phyloP scores from a whole-genome alignment of 2,888 invertebrate genomes.

The Drosophila anomalata region DNA sequence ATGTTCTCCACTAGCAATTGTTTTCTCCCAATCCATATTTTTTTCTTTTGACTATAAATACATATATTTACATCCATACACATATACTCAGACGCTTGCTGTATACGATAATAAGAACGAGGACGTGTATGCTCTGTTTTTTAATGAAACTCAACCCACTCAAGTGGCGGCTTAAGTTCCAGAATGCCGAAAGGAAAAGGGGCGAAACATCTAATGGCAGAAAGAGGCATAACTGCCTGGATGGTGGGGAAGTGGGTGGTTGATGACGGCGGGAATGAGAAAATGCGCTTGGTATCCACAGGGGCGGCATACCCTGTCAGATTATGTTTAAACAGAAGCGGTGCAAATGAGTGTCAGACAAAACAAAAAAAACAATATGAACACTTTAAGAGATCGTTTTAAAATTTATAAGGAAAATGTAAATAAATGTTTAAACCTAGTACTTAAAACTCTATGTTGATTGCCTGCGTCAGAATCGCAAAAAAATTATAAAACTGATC shows the following conservation, averaged over 20 bases:
- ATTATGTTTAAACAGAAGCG: slow-evolving; percentile 28
- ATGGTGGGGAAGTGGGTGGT: slow-evolving; percentile 3
- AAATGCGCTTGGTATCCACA: slow-evolving; percentile 10
- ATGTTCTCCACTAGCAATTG: slow-evolving; percentile 55
- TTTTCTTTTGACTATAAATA: slow-evolving; percentile 32
- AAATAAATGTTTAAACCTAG: not conserved
- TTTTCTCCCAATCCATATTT: slow-evolving; percentile 41
- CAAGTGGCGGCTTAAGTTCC: slow-evolving; percentile 72
- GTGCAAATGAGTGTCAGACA: slow-evolving; percentile 28
- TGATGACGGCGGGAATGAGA: not conserved
- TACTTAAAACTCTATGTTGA: no score
- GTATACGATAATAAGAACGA: slow-evolving; percentile 6
- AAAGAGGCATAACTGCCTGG: slow-evolving; percentile 2
- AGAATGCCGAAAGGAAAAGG: slow-evolving; percentile 69
- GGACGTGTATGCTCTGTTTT: slow-evolving; percentile 47
- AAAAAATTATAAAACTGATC: no score
- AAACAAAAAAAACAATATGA: slow-evolving; percentile 4
- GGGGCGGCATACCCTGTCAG: slow-evolving; percentile 33
- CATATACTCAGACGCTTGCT: slow-evolving; percentile 10
- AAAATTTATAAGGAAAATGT: slow-evolving; percentile 60
- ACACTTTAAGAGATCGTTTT: slow-evolving; percentile 61
- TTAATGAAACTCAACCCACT: slow-evolving; percentile 72
- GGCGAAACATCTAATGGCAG: slow-evolving; percentile 40
- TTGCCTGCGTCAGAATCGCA: no score
- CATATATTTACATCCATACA: not conserved